Evolutionary conservation across 1,140 invertebrate species (phyloP).

Genomic region (Meloidogyne chitwoodi): DNA sequence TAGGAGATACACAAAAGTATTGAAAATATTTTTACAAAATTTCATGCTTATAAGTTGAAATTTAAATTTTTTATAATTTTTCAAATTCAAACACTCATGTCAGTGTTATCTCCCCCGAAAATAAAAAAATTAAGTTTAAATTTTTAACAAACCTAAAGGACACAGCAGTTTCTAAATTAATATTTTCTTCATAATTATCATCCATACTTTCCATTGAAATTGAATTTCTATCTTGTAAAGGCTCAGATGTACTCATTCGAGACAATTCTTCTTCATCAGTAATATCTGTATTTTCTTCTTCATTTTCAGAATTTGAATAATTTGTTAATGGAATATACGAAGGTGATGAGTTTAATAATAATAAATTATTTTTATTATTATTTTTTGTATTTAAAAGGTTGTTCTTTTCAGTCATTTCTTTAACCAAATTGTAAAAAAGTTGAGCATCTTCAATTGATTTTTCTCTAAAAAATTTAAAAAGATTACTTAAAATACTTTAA

Average conservation of each 20-base stretch:
- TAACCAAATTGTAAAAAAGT: slow-evolving; percentile 16
- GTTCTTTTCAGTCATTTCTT: not conserved
- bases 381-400: not conserved
- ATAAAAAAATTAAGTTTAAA: too few species aligned
- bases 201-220: slow-evolving; percentile 5
- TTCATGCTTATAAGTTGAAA: too few species aligned
- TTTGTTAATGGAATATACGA: not conserved
- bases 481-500: not conserved
- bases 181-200: not conserved
- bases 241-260: slow-evolving; percentile 19
- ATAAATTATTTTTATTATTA: slow-evolving; percentile 6
- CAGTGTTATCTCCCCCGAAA: too few species aligned
- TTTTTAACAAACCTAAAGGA: not conserved
- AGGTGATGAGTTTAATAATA: not conserved
- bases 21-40: too few species aligned
- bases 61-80: too few species aligned
- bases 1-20: too few species aligned
- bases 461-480: slow-evolving; percentile 22
- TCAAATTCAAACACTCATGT: too few species aligned
- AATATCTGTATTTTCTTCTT: not conserved
- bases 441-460: slow-evolving; percentile 29
- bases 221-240: not conserved
- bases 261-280: slow-evolving; percentile 11
- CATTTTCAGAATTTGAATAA: slow-evolving; percentile 7
- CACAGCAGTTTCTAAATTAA: not conserved